These are phyloP conservation scores for Hirundichthys speculiger DNA, from an alignment of 2,113 vertebrate genomes.

Conservation along the genomic window DNA sequence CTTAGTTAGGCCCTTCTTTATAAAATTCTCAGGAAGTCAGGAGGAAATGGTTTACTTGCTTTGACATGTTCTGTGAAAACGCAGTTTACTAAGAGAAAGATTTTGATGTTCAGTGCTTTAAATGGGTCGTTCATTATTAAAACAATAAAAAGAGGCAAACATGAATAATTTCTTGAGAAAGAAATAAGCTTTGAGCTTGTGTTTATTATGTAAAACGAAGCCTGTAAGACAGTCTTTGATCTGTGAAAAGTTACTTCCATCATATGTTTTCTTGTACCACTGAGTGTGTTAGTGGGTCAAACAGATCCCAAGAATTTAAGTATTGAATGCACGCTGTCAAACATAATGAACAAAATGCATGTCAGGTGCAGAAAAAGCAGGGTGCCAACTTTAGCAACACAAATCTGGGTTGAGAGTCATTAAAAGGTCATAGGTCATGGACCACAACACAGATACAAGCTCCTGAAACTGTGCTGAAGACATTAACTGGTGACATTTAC, in stretches of 20 bases:
- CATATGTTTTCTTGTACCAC: background rate
- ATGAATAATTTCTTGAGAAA: conserved; percentile 6
- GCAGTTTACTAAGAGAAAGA: conserved; percentile 49
- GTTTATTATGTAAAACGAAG: background rate
- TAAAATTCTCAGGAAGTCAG: conserved; percentile 44
- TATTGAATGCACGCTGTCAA: background rate
- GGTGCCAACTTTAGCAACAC: conserved; percentile 57
- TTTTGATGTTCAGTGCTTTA: conserved; percentile 32
- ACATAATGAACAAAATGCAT: conserved; percentile 19
- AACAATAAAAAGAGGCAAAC: conserved; percentile 23
- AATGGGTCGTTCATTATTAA: conserved; percentile 22
- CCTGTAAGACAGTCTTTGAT: too few species aligned
- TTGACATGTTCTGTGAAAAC: conserved; percentile 3
- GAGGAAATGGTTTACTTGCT: conserved; percentile 43
- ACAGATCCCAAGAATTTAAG: background rate
- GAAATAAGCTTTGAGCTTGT: background rate
- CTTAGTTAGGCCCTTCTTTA: conserved; percentile 14
- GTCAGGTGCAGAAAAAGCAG: conserved; percentile 1
- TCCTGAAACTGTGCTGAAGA: conserved; percentile 44
- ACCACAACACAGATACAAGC: conserved; percentile 36
- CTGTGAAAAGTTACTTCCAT: conserved; percentile 3
- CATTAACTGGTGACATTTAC: conserved; percentile 62
- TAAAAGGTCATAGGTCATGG: conserved; percentile 52
- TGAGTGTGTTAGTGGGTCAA: background rate
- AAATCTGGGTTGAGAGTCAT: conserved; percentile 14